Percentiles rank a stretch among this genome's conserved stretches.
Conservation (phyloP, 2,113 vertebrate genomes). For the Nothoprocta perdicaria region DNA sequence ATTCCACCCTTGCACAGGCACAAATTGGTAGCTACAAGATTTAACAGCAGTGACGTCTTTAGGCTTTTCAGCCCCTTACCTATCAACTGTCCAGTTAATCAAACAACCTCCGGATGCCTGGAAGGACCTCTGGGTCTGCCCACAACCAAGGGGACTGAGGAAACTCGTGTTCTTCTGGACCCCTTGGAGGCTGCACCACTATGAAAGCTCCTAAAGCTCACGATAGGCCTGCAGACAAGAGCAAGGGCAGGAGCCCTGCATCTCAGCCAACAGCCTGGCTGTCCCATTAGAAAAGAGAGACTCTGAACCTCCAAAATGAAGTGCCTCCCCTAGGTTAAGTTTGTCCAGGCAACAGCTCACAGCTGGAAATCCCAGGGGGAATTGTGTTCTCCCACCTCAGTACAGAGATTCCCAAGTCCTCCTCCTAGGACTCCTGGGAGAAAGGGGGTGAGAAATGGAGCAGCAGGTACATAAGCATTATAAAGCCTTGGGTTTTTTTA, state of each 20-base stretch:
- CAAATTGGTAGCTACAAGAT: neutral
- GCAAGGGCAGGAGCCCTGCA: neutral
- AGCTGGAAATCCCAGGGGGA: neutral
- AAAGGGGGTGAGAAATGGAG: neutral
- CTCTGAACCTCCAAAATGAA: neutral
- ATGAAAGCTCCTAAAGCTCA: rapidly evolving
- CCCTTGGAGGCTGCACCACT: neutral
- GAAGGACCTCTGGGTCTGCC: neutral
- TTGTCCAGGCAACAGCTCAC: neutral
- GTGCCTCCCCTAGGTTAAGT: neutral
- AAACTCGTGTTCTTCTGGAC: neutral
- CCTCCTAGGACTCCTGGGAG: neutral
- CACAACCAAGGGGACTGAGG: neutral
- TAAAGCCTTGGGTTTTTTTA: neutral
- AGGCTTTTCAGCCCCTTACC: neutral
- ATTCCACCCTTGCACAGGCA: neutral
- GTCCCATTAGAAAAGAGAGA: neutral
- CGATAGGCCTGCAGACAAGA: neutral
- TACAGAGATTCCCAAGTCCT: neutral
- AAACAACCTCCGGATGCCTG: neutral
- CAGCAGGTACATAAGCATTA: neutral
- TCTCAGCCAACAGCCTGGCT: rapidly evolving
- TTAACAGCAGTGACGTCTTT: neutral
- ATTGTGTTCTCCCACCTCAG: neutral
- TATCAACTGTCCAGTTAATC: neutral